phyloP scores from a whole-genome alignment of 2,888 invertebrate genomes.

The Chironomus tentans region DNA sequence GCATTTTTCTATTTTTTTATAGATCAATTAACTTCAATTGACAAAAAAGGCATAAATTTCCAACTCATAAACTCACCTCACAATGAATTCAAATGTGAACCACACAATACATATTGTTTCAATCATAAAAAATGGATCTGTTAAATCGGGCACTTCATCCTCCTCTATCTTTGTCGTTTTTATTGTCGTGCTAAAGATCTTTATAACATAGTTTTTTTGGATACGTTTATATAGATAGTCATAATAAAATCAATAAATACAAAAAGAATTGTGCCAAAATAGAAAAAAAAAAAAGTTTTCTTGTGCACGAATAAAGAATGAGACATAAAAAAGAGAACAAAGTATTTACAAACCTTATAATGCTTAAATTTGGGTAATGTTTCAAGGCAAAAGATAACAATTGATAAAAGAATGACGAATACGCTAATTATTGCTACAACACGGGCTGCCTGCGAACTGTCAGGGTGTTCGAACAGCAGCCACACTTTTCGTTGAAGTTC shows the following conservation, averaged over 20 bases:
- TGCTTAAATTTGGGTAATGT: slow-evolving; percentile 99
- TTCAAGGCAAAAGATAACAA: slow-evolving; percentile 99
- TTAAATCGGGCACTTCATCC: slow-evolving; percentile 98
- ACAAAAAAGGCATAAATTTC: slow-evolving; percentile 26
- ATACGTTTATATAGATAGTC: no score
- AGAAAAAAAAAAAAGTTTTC: slow-evolving; percentile 28
- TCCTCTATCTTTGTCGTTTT: slow-evolving; percentile 94
- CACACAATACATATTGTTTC: slow-evolving; percentile 99
- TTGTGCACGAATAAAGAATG: slow-evolving; percentile 24
- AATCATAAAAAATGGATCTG: slow-evolving; percentile 98
- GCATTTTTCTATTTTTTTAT: no score
- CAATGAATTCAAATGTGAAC: slow-evolving; percentile 97
- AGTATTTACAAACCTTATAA: slow-evolving; percentile 56
- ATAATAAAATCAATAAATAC: neutral
- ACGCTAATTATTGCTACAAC: slow-evolving; percentile 99
- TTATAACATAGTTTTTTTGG: neutral
- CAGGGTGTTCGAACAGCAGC: slow-evolving; percentile 98
- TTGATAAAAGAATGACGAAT: slow-evolving; percentile 95
- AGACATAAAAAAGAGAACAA: no score
- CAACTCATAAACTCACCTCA: slow-evolving; percentile 45
- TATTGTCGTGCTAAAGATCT: slow-evolving; percentile 87
- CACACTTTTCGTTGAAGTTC: slow-evolving; percentile 97
- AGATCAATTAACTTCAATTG: neutral
- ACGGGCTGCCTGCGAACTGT: slow-evolving; percentile 96
- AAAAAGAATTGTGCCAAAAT: neutral